These are phyloP conservation scores for Acleris literana DNA, from an alignment of 2,888 invertebrate genomes.

Conservation along the genomic window DNA sequence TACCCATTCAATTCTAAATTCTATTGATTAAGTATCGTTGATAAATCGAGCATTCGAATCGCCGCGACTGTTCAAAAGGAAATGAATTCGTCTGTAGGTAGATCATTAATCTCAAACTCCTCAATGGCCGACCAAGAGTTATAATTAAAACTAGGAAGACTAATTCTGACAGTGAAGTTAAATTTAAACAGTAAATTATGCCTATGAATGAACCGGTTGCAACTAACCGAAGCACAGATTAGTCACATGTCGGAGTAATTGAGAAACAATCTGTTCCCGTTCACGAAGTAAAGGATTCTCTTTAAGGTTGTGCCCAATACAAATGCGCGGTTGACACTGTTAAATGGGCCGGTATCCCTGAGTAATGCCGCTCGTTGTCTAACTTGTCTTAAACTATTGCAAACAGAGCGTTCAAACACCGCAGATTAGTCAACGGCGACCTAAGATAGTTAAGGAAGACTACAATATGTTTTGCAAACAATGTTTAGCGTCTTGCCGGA, in stretches of 20 bases:
- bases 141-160: slow-evolving; percentile 35
- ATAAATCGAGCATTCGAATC: slow-evolving; percentile 61
- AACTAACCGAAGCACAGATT: slow-evolving; percentile 31
- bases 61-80: slow-evolving; percentile 55
- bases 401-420: slow-evolving; percentile 66
- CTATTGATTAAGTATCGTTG: slow-evolving; percentile 47
- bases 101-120: slow-evolving; percentile 61
- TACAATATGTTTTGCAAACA: slow-evolving; percentile 61
- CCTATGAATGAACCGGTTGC: slow-evolving; percentile 32
- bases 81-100: slow-evolving; percentile 46
- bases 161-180: slow-evolving; percentile 26
- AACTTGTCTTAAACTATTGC: slow-evolving; percentile 75
- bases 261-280: slow-evolving; percentile 41
- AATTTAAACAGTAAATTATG: slow-evolving; percentile 34
- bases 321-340: slow-evolving; percentile 80
- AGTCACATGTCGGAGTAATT: slow-evolving; percentile 40
- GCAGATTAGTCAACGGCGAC: slow-evolving; percentile 70
- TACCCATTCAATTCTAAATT: slow-evolving; percentile 34
- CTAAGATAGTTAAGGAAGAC: slow-evolving; percentile 52
- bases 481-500: slow-evolving; percentile 45
- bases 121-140: slow-evolving; percentile 42
- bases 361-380: slow-evolving; percentile 69
- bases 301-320: slow-evolving; percentile 56
- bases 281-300: slow-evolving; percentile 38
- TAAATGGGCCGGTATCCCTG: slow-evolving; percentile 73